These are phyloP conservation scores for Zaprionus kolodkinae DNA, from an alignment of 1,140 invertebrate species.

Conservation along the genomic window DNA sequence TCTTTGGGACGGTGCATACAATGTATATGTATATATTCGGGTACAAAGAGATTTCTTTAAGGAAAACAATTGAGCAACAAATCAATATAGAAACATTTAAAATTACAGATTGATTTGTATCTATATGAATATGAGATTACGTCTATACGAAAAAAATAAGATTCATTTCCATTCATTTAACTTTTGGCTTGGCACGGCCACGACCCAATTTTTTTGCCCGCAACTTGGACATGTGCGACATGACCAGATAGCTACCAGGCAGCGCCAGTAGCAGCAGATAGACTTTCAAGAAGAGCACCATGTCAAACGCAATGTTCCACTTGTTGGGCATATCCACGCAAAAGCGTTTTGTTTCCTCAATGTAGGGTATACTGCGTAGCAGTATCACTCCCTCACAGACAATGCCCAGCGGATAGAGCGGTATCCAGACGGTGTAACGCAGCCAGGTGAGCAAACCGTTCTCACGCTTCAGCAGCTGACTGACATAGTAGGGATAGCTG, in stretches of 20 bases:
- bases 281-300: conserved; percentile 90
- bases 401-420: conserved; percentile 95
- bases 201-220: conserved; percentile 87
- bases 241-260: conserved; percentile 90
- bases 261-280: conserved; percentile 92
- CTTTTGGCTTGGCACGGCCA: conserved; percentile 61
- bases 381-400: conserved; percentile 93
- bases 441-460: conserved; percentile 94
- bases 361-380: conserved; percentile 93
- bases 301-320: conserved; percentile 94
- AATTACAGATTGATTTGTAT: too few relatives aligned
- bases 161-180: conserved; percentile 21
- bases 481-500: conserved; percentile 96
- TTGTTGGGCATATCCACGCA: conserved; percentile 91
- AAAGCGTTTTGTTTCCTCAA: conserved; percentile 93
- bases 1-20: conserved; percentile 8
- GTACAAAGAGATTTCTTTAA: not conserved
- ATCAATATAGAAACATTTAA: not conserved
- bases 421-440: conserved; percentile 96
- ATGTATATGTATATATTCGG: not conserved
- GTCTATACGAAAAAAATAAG: not conserved
- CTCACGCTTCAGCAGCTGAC: conserved; percentile 90
- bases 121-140: not conserved
- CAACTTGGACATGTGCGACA: conserved; percentile 91
- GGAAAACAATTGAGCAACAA: not conserved